A percentile compares a stretch with the other conserved stretches of the same genome.
These are phyloP conservation scores for Ellobius talpinus DNA, from an alignment of 2,113 vertebrate species.

Conservation along the genomic window DNA sequence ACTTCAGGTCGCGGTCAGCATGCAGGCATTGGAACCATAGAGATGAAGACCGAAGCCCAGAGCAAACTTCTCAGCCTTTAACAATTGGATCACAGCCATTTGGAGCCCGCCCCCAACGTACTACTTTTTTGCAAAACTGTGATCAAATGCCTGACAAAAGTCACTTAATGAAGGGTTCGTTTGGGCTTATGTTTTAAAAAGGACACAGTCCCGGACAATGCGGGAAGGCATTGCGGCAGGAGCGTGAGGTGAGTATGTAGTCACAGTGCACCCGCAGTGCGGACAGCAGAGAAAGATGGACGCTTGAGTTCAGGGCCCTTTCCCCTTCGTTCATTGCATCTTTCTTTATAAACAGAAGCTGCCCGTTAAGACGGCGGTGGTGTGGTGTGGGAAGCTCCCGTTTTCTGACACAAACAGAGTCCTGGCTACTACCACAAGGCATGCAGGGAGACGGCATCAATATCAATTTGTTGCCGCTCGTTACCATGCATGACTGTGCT, in stretches of 20 bases:
- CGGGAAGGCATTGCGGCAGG: background rate
- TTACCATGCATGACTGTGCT: background rate
- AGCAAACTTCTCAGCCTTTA: background rate
- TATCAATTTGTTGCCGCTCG: background rate
- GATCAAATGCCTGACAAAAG: background rate
- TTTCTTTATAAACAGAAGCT: constrained; percentile 19
- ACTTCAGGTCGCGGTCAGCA: background rate
- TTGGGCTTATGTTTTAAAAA: background rate
- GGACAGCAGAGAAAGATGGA: background rate
- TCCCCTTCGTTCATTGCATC: background rate
- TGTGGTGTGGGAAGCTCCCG: background rate
- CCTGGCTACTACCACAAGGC: background rate
- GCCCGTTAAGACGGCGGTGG: background rate
- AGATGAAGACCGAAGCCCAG: background rate
- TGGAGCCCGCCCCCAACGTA: background rate
- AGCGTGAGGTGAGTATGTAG: background rate
- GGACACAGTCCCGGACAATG: background rate
- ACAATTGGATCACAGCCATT: background rate
- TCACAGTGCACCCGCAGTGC: background rate
- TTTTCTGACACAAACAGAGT: constrained; percentile 33
- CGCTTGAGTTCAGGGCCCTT: background rate
- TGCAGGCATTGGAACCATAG: background rate
- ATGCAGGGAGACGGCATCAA: background rate
- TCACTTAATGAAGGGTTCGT: background rate
- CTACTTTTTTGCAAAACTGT: background rate